A percentile compares a stretch with the other conserved stretches of the same genome.
These are phyloP conservation scores for Diadophis punctatus DNA, from an alignment of 2,113 vertebrate species.

Conservation along the genomic window DNA sequence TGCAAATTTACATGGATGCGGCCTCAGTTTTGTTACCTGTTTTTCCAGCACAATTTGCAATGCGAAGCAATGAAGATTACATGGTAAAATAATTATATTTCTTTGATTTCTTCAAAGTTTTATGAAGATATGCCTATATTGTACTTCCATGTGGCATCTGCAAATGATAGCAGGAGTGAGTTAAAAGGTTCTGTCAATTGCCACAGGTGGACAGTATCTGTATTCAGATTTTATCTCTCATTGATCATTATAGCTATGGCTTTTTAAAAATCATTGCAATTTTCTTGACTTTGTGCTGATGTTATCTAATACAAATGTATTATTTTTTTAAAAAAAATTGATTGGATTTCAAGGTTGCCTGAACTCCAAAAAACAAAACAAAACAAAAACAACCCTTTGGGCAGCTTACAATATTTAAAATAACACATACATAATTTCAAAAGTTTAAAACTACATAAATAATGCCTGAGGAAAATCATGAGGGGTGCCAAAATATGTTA, in stretches of 20 bases:
- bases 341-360: neutral
- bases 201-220: neutral
- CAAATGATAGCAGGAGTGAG: neutral
- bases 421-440: neutral
- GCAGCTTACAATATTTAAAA: neutral
- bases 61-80: conserved; percentile 78
- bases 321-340: neutral
- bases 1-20: rapidly evolving
- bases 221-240: neutral
- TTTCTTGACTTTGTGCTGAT: neutral
- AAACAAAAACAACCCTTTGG: neutral
- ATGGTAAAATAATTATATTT: conserved; percentile 64
- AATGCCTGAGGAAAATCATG: neutral
- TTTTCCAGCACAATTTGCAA: conserved; percentile 80
- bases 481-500: neutral
- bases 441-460: neutral
- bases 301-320: neutral
- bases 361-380: neutral
- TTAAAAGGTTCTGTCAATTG: neutral
- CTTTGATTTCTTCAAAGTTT: neutral
- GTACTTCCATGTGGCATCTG: neutral
- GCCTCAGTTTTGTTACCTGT: conserved; percentile 60
- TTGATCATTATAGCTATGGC: neutral
- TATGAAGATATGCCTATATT: neutral
- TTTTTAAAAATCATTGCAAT: neutral